Evolutionary conservation across 2,113 vertebrate species (phyloP).

Genomic region (Martes martes): DNA sequence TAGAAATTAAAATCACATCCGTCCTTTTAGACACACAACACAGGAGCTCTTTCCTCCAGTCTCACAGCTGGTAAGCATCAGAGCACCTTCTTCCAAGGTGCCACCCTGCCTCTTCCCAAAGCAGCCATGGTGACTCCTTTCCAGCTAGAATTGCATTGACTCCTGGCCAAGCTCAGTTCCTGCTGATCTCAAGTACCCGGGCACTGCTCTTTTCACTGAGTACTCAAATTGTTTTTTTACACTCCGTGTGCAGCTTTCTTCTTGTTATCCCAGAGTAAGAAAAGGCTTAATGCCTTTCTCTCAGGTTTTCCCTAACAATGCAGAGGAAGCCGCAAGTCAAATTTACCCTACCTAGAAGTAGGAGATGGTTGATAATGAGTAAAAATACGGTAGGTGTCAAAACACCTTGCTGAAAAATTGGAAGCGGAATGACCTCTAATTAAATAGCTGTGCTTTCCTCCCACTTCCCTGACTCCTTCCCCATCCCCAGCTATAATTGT

Average conservation of each 20-base stretch:
- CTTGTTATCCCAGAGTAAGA: not conserved
- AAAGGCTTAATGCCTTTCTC: not conserved
- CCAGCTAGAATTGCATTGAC: not conserved
- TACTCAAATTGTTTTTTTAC: not conserved
- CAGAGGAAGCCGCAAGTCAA: not conserved
- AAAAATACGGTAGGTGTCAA: not conserved
- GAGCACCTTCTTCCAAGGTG: not conserved
- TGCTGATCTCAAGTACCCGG: not conserved
- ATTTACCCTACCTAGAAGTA: not conserved
- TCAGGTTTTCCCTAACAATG: not conserved
- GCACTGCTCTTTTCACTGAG: not conserved
- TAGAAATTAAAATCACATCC: not conserved
- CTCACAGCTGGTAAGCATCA: not conserved
- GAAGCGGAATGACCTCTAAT: not conserved
- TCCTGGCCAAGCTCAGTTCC: not conserved
- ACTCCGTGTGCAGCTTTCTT: not conserved
- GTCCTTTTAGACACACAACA: not conserved
- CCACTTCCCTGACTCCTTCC: not conserved
- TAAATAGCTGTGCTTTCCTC: too few species aligned
- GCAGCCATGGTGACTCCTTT: not conserved
- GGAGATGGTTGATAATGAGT: not conserved
- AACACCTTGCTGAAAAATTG: not conserved
- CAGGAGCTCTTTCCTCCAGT: not conserved
- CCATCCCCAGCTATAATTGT: not conserved
- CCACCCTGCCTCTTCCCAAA: rapidly evolving